Conservation (phyloP, 2,797 vertebrate genomes). For the Myotis planiceps region DNA sequence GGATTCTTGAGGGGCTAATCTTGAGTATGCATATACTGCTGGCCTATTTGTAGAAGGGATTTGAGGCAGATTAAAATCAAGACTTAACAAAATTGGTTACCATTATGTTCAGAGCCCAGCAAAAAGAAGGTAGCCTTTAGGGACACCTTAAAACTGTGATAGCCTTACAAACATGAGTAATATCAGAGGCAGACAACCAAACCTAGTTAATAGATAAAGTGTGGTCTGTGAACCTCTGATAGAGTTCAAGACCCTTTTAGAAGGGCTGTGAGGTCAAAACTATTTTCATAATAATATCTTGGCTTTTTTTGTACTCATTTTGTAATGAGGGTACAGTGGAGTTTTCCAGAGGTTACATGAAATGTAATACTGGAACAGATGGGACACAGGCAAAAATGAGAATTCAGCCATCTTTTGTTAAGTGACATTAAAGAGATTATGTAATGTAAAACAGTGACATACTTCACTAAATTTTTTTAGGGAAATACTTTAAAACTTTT, state of each 20-base stretch:
- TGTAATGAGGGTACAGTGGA: neutral
- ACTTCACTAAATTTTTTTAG: neutral
- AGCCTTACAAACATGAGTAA: neutral
- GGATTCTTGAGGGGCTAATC: neutral
- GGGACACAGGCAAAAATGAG: neutral
- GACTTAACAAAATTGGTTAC: neutral
- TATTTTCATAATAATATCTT: neutral
- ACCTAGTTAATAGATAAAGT: neutral
- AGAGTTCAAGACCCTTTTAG: neutral
- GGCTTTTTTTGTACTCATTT: neutral
- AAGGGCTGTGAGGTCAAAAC: neutral
- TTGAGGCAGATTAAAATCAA: constrained; percentile 10
- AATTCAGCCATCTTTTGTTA: neutral
- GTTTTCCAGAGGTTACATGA: neutral
- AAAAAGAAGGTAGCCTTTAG: neutral
- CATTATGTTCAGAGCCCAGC: neutral
- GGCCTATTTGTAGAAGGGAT: neutral
- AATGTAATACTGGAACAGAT: neutral
- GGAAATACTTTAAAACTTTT: neutral
- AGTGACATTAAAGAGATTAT: neutral
- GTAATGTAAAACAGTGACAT: neutral
- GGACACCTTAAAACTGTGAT: neutral
- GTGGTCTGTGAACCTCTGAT: neutral
- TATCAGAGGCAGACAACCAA: neutral
- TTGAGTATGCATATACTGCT: neutral